Evolutionary conservation across 1,140 invertebrate genomes (phyloP), one percentile per base, ranked within the genome.

Genomic region (Drosophila neocordata): DNA sequence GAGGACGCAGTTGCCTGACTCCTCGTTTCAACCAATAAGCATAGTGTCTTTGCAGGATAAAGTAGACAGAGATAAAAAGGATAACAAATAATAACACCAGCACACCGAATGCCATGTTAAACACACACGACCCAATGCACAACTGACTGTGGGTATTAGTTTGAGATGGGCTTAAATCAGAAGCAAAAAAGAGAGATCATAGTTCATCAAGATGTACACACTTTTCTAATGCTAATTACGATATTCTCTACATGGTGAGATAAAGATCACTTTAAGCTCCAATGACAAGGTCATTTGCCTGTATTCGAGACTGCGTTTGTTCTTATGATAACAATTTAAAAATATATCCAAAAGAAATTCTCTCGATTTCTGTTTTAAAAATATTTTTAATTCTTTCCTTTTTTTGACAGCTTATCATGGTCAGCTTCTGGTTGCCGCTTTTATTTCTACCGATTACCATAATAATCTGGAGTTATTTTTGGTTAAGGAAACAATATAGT

Each of bases 21-120:
- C 91, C 90, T 24, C 76, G 88, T 6, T 65, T 77, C 48, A 66
- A 74, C 93, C 93, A 94, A 66, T 89, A 91, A 38, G 52, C 59
- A 67, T 76, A 91, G 48, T 90, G 76, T 9, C 59, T 59, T 8
- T 73, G 22, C 27, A 90, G 58, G 1, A 61, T 27, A 38, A 34
- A 59, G n/a, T 65, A 58, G n/a, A 4, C 6, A 0, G 48, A 20
- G 24, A 52, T 11, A 31, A 87, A n/a, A 0, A 83, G n/a, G 9
- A 58, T 2, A 2, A 24, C 1, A 4, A 67, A 4, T 4, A 65
- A 8, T 0, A 73, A 55, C 15, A 88, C 18, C 11, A 77, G 11
- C 11, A 65, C 24, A 61, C 52, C 66, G 27, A 73, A 35, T 7
- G 61, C 44, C 83, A 88, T 88, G 65, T 56, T 65, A 2, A 4